Base-by-base conservation (phyloP, 2,888 invertebrate species). In the Scaptomyza polygonia region DNA sequence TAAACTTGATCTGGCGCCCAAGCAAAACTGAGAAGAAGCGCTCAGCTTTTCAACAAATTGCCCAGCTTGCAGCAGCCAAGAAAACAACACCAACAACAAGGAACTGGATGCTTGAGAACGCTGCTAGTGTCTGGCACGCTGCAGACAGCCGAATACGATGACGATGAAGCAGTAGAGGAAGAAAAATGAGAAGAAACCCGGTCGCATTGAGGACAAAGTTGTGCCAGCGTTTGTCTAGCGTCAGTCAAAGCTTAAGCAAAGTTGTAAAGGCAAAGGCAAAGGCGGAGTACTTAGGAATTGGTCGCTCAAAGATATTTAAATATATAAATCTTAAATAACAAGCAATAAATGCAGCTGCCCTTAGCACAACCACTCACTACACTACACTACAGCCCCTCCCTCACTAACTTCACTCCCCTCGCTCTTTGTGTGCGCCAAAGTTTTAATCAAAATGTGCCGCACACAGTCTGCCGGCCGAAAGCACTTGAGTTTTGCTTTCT, bases 271-370 rank as follows among this genome's bases (percentile, higher is more conserved):
- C 71, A 79, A 65, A n/a, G n/a, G n/a, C n/a, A n/a, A n/a, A n/a
- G n/a, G n/a, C 39, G 55, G 55, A 66, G 72, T 84, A 77, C 81
- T 86, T 77, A 66, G 85, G 67, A 86, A 84, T 84, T 84, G 87
- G 69, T 73, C 69, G 82, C 85, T 64, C 78, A 77, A 73, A 86
- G 78, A 84, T 86, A 79, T 84, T 79, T 80, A 77, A 84, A 86
- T 79, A 77, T 80, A 84, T 79, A 79, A 86, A 86, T 79, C 86
- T 83, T 79, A 86, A 79, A 83, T 86, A 79, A 86, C 79, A 86
- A 83, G 86, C 86, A 79, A 79, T 79, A 79, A 83, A 86, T 86
- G 79, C 86, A 76, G 52, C 62, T 71, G 61, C 39, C 36, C 54
- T 55, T 32, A 39, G 49, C 32, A 39, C 42, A n/a, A n/a, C n/a